A percentile compares a stretch with the other conserved stretches of the same genome.
Evolutionary conservation across 2,113 vertebrate genomes (phyloP).

Genomic region (Erythrolamprus reginae): DNA sequence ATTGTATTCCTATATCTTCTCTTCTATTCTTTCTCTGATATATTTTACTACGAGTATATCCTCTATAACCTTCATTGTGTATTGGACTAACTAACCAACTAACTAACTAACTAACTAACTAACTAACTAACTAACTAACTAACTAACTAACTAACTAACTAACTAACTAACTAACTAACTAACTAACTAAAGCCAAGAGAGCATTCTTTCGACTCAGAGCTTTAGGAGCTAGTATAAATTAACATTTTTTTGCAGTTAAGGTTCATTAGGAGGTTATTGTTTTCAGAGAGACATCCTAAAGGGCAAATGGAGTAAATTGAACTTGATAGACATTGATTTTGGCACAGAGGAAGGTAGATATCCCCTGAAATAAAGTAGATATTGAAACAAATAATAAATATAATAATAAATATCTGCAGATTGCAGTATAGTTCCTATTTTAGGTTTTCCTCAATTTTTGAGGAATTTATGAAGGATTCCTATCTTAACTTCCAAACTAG

Average conservation of each 20-base stretch:
- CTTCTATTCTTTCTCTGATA: too few relatives aligned
- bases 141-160: too few relatives aligned
- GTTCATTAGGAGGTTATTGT: not conserved
- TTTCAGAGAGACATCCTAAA: not conserved
- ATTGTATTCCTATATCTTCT: too few relatives aligned
- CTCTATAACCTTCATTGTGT: too few relatives aligned
- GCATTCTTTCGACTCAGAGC: not conserved
- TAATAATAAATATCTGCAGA: not conserved
- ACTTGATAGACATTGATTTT: not conserved
- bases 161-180: too few relatives aligned
- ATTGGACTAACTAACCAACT: too few relatives aligned
- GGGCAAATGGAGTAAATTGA: not conserved
- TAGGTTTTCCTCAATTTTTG: not conserved
- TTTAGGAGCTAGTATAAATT: not conserved
- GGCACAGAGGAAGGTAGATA: not conserved
- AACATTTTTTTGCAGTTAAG: not conserved
- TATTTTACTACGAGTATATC: too few relatives aligned
- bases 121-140: too few relatives aligned
- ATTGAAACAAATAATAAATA: not conserved
- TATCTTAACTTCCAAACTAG: not conserved
- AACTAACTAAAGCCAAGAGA: too few relatives aligned
- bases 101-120: too few relatives aligned
- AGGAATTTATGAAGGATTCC: not conserved
- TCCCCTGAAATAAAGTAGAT: not conserved
- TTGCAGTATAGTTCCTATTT: not conserved